Conservation (phyloP, 2,888 invertebrate species). For the Platycheirus albimanus region DNA sequence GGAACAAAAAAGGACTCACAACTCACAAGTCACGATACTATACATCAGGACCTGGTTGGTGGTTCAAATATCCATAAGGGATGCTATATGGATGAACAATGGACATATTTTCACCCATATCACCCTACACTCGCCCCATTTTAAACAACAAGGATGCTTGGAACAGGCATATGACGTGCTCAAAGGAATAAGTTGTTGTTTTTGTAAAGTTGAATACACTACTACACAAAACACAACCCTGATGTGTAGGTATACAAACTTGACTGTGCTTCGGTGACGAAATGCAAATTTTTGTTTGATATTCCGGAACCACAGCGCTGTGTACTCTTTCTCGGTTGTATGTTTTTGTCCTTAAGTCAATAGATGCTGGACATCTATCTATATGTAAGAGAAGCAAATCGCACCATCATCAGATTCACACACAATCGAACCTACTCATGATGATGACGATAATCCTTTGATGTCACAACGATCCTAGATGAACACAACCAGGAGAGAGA, state of each 20-base stretch:
- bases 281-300: conserved; percentile 74
- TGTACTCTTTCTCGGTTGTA: conserved; percentile 58
- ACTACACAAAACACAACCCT: conserved; percentile 12
- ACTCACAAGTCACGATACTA: conserved; percentile 21
- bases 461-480: conserved; percentile 50
- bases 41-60: conserved; percentile 20
- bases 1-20: conserved; percentile 54
- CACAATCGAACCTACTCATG: conserved; percentile 63
- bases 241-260: conserved; percentile 13
- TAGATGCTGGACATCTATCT: conserved; percentile 62
- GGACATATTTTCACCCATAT: conserved; percentile 1
- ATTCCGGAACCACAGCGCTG: conserved; percentile 64
- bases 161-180: conserved; percentile 8
- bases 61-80: conserved; percentile 27
- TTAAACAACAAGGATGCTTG: neutral
- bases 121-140: conserved; percentile 23
- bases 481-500: conserved; percentile 59
- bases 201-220: conserved; percentile 21
- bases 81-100: conserved; percentile 10
- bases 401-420: no score
- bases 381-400: no score
- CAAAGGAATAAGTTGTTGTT: conserved; percentile 15
- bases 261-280: conserved; percentile 52
- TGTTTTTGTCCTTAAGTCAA: conserved; percentile 65
- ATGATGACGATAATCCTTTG: conserved; percentile 55